Percentiles rank a stretch among this genome's conserved stretches.
Conservation (phyloP, 2,797 vertebrate genomes). For the Neostethus bicornis region DNA sequence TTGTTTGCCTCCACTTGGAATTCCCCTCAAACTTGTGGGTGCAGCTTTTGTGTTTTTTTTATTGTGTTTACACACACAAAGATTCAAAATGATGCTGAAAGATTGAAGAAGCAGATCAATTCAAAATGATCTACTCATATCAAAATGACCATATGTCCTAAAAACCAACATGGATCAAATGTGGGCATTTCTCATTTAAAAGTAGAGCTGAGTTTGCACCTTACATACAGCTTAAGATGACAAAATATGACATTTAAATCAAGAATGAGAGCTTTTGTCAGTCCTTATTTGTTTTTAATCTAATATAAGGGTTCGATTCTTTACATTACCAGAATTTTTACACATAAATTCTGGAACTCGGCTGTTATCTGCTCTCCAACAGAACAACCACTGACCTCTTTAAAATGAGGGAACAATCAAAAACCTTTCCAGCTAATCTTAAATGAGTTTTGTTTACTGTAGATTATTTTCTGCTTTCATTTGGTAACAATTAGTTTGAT, state of each 20-base stretch:
- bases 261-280: background rate
- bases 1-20: conserved; percentile 9
- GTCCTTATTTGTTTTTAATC: background rate
- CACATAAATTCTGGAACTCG: background rate
- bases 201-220: background rate
- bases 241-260: background rate
- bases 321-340: background rate
- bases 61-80: background rate
- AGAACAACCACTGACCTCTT: background rate
- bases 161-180: conserved; percentile 16
- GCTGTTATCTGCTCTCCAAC: conserved; percentile 5
- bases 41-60: background rate
- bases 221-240: background rate
- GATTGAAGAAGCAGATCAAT: too few species aligned
- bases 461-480: background rate
- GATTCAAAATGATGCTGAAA: conserved; percentile 33
- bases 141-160: conserved; percentile 45
- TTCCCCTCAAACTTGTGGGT: background rate
- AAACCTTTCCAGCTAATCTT: background rate
- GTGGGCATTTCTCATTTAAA: background rate
- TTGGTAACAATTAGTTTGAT: conserved; percentile 1
- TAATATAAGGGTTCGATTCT: background rate
- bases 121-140: too few species aligned
- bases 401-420: background rate
- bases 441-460: background rate